phyloP scores from a whole-genome alignment of 1,140 invertebrate genomes.

The Cydia amplana region DNA sequence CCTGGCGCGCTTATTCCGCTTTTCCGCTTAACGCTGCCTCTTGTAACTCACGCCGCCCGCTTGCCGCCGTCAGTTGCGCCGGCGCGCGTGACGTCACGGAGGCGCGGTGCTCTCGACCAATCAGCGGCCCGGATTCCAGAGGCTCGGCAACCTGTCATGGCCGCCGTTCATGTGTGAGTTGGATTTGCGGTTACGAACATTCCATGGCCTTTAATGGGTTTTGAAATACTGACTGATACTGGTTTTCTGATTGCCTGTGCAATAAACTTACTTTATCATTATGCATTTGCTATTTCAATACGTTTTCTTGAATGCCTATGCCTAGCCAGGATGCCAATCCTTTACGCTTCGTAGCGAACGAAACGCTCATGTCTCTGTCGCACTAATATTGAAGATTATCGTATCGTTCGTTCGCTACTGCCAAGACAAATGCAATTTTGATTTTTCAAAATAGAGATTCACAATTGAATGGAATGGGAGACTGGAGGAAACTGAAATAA shows the following conservation, averaged over 20 bases:
- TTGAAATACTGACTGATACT: neutral
- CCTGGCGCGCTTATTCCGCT: neutral
- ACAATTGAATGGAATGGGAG: no score
- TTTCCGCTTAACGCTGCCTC: conserved; percentile 13
- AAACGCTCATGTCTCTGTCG: no score
- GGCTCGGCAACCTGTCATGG: conserved; percentile 63
- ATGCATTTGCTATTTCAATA: neutral
- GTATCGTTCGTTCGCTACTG: no score
- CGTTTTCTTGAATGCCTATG: no score
- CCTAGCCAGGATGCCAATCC: no score
- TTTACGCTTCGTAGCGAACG: no score
- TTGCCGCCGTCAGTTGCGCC: conserved; percentile 44
- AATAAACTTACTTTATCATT: neutral
- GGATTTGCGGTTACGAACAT: conserved; percentile 26
- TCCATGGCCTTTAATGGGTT: conserved; percentile 14
- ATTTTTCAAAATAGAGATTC: no score
- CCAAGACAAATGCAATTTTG: no score
- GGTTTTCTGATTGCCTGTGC: neutral
- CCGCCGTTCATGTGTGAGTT: conserved; percentile 38
- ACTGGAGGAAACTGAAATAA: no score
- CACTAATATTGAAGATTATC: no score
- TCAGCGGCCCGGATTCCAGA: conserved; percentile 50
- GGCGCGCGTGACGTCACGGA: conserved; percentile 62
- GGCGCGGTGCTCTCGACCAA: conserved; percentile 59
- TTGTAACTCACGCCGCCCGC: conserved; percentile 3